Base-by-base conservation (phyloP, 2,888 invertebrate species). In the Microdon myrmicae region DNA sequence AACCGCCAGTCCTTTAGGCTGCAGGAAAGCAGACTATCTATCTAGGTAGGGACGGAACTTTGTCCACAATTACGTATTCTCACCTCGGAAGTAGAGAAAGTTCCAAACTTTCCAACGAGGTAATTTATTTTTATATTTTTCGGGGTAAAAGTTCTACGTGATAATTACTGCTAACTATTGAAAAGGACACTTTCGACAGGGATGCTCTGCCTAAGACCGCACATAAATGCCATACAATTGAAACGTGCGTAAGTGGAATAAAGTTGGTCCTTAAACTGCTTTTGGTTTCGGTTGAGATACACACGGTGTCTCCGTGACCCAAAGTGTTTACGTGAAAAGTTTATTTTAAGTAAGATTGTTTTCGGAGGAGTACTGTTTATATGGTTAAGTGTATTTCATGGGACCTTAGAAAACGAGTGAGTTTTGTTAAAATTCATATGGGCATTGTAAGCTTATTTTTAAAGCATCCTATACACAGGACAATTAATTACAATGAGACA, bases 11-110 rank as follows among this genome's bases (percentile, higher is more conserved):
- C n/a, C n/a, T n/a, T n/a, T n/a, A n/a, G n/a, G n/a, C n/a, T n/a
- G n/a, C n/a, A n/a, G n/a, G n/a, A n/a, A n/a, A n/a, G n/a, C n/a
- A n/a, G n/a, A n/a, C n/a, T n/a, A n/a, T n/a, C n/a, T 22, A 7
- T 29, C 20, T 13, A 19, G 12, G 12, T 12, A n/a, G 41, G 35
- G 47, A 41, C 9, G 48, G 48, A 54, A 60, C 48, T 55, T 60
- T 60, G 60, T 34, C 55, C 48, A 32, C 55, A 60, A 48, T 38
- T 55, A 47, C 26, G 35, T 31, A 48, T 60, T 55, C 60, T 55
- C 55, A 39, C 56, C 56, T 56, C 43, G 48, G 55, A 49, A 39
- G 39, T 29, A 44, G 17, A 44, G 34, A 44, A 49, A 44, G 12
- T 49, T 44, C 28, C 6, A 16, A 41, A 29, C 23, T 34, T 59